phyloP scores from a whole-genome alignment of 1,140 invertebrate species.

The Lamellibrachia luymesi region DNA sequence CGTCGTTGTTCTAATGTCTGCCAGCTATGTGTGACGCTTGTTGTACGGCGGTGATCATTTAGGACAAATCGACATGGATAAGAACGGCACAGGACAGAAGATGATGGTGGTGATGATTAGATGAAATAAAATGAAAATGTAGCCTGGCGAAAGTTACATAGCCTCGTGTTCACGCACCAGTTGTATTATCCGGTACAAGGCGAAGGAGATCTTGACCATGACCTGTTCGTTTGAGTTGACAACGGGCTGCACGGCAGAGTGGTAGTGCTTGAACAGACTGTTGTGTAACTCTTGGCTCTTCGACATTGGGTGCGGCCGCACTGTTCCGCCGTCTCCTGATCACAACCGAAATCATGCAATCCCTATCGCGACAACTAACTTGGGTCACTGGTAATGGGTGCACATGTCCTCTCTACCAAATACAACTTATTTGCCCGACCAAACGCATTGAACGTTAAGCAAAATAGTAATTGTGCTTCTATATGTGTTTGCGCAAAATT shows the following conservation, averaged over 20 bases:
- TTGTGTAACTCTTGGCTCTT: neutral
- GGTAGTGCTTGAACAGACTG: neutral
- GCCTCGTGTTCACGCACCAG: neutral
- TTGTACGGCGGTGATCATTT: too few species aligned
- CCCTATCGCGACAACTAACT: neutral
- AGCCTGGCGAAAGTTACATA: neutral
- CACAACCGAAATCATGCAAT: neutral
- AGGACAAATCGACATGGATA: too few species aligned
- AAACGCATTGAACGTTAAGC: too few species aligned
- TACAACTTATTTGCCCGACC: too few species aligned
- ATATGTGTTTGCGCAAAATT: too few species aligned
- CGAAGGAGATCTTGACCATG: neutral
- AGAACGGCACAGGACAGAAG: too few species aligned
- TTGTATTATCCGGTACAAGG: neutral
- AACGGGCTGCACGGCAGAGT: neutral
- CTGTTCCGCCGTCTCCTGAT: neutral
- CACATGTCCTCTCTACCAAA: too few species aligned
- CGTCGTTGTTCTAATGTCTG: too few species aligned
- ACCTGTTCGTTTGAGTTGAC: neutral
- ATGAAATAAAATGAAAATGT: too few species aligned
- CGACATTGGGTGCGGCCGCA: neutral
- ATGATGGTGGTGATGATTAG: too few species aligned
- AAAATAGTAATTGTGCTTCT: too few species aligned
- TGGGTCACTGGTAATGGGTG: neutral
- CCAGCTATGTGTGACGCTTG: too few species aligned